These are phyloP conservation scores for Bufo bufo DNA, from an alignment of 2,113 vertebrate species.

Conservation along the genomic window DNA sequence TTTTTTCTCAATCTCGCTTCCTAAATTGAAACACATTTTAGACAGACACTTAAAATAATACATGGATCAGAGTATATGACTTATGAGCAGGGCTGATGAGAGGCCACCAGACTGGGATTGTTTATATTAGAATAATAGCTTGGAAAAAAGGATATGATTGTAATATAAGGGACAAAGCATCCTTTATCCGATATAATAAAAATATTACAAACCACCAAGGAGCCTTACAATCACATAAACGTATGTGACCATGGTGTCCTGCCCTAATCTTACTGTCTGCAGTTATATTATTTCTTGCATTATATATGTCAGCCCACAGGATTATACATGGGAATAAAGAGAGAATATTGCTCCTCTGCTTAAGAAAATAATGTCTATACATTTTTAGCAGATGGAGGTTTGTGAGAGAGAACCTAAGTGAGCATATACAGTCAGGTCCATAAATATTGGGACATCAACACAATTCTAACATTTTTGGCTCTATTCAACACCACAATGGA, in stretches of 20 bases:
- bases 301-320: neutral
- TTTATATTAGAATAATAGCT: slow-evolving; percentile 27
- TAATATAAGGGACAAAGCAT: slow-evolving; percentile 22
- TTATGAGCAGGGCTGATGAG: neutral
- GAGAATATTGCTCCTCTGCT: neutral
- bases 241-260: neutral
- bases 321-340: neutral
- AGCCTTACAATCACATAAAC: neutral
- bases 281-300: neutral
- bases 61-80: slow-evolving; percentile 7
- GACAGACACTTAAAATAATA: neutral
- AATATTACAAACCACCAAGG: neutral
- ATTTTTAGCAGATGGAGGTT: neutral
- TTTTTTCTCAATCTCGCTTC: neutral
- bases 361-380: neutral
- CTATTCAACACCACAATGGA: too few relatives aligned
- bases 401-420: neutral
- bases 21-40: slow-evolving; percentile 9
- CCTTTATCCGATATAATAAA: neutral
- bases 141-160: slow-evolving; percentile 6
- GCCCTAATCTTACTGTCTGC: neutral
- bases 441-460: too few relatives aligned
- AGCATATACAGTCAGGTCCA: too few relatives aligned
- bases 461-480: too few relatives aligned
- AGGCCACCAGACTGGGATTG: slow-evolving; percentile 21